Base-by-base conservation (phyloP, 1,140 invertebrate genomes). In the Drosophila triauraria region DNA sequence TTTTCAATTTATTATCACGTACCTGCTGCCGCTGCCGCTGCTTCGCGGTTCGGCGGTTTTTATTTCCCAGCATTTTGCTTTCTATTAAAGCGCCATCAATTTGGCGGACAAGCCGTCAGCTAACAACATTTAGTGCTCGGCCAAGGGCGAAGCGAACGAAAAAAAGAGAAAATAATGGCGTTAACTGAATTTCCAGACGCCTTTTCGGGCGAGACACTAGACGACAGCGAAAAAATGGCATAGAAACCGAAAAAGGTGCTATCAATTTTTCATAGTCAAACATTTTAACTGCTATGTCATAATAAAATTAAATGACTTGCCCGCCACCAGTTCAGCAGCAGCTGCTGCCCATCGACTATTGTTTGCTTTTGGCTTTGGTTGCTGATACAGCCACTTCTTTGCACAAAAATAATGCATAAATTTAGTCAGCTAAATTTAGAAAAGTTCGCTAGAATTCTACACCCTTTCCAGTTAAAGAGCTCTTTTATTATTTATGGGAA, bases 1-100 rank as follows among this genome's bases (percentile, higher is more conserved):
- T 87, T 87, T 88, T 78, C 67, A 83, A 88, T 87, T 87, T 87
- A 88, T 87, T 87, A 88, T 80, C 68, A 60, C 77, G 77, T 88
- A 84, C 80, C 84, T 87, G 77, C 74, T 76, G 60, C 53, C 51
- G 30, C 58, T 44, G 48, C 44, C 53, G 27, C 30, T 62, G 57
- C 25, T 82, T 82, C 46, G 61, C 65, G 63, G 75, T 77, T 77
- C 74, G 61, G 46, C 50, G 64, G 53, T 75, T 85, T 85, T 85
- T 82, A 63, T 82, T 74, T 61, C 50, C 43, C 51, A 50, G 35
- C 59, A 63, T 76, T 83, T 87, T 67, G 35, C 77, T 70, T 83
- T 84, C 77, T 80, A 83, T 83, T 83, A 87, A 83, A 88, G 76
- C 50, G 54, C 48, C 84, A 87, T 77, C 76, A 87, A 83, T 83